phyloP scores from a whole-genome alignment of 1,140 invertebrate genomes.

The Orussus abietinus region DNA sequence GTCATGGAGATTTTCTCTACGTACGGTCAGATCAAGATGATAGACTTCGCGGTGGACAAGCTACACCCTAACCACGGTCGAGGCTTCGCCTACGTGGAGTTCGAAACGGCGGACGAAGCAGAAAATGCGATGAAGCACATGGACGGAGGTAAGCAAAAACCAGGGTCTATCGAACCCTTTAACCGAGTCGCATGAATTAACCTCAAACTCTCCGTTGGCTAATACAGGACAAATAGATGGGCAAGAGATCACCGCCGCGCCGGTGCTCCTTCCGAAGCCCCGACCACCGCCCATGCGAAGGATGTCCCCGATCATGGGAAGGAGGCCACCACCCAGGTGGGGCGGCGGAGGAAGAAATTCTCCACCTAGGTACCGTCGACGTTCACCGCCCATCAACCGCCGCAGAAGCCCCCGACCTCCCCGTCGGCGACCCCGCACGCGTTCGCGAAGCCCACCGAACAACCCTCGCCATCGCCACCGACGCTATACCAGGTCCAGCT shows the following conservation, averaged over 20 bases:
- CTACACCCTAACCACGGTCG: slow-evolving; percentile 79
- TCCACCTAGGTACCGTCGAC: slow-evolving; percentile 57
- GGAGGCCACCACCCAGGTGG: slow-evolving; percentile 55
- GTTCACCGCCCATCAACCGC: slow-evolving; percentile 63
- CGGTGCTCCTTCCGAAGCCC: slow-evolving; percentile 76
- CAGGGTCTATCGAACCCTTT: no score
- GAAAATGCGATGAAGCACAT: slow-evolving; percentile 99
- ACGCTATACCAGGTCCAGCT: slow-evolving; percentile 75
- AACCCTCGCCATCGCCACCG: slow-evolving; percentile 61
- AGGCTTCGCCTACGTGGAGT: slow-evolving; percentile 95
- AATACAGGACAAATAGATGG: slow-evolving; percentile 79
- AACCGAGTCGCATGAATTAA: no score
- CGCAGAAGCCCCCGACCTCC: slow-evolving; percentile 61
- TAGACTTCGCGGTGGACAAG: slow-evolving; percentile 87
- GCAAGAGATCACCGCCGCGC: slow-evolving; percentile 91
- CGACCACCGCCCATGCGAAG: slow-evolving; percentile 62
- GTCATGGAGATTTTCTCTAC: slow-evolving; percentile 91
- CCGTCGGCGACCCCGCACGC: slow-evolving; percentile 58
- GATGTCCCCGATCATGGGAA: slow-evolving; percentile 60
- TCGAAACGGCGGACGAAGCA: slow-evolving; percentile 88
- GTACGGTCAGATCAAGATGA: slow-evolving; percentile 85
- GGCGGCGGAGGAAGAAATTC: slow-evolving; percentile 40
- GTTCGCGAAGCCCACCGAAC: slow-evolving; percentile 59
- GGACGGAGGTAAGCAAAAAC: slow-evolving; percentile 93
- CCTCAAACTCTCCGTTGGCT: no score